These are phyloP conservation scores for Brevimyrus niger DNA, from an alignment of 2,113 vertebrate species.

Conservation along the genomic window DNA sequence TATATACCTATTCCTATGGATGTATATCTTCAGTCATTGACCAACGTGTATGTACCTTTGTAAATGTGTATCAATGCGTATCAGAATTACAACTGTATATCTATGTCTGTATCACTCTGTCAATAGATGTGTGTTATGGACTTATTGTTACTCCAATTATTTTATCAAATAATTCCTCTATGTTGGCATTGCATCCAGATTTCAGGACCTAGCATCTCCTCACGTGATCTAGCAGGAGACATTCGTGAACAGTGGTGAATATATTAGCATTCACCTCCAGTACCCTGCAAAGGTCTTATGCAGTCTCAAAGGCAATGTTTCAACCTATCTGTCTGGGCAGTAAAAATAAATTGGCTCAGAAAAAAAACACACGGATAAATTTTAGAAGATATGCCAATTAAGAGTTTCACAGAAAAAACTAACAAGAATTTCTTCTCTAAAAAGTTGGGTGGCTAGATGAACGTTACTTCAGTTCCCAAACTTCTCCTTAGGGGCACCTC, in stretches of 20 bases:
- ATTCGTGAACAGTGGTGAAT: neutral
- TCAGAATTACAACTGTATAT: neutral
- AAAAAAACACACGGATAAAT: neutral
- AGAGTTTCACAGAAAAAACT: neutral
- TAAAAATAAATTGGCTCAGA: neutral
- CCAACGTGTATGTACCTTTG: neutral
- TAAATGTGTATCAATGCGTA: neutral
- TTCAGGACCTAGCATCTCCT: neutral
- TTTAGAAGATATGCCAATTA: neutral
- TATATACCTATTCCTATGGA: neutral
- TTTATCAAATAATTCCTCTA: neutral
- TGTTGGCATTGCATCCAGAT: neutral
- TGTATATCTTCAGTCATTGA: neutral
- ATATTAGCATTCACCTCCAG: neutral
- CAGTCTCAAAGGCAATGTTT: neutral
- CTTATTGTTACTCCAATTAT: neutral
- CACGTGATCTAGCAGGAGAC: neutral
- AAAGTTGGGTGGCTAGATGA: neutral
- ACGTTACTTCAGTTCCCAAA: neutral
- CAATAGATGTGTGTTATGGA: neutral
- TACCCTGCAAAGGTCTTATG: neutral
- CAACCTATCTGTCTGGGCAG: neutral
- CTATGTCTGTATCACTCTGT: neutral
- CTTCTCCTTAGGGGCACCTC: neutral
- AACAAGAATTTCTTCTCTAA: neutral